A percentile compares a stretch with the other conserved stretches of the same genome.
Conservation (phyloP, 2,113 vertebrate species). For the Pteropus alecto region DNA sequence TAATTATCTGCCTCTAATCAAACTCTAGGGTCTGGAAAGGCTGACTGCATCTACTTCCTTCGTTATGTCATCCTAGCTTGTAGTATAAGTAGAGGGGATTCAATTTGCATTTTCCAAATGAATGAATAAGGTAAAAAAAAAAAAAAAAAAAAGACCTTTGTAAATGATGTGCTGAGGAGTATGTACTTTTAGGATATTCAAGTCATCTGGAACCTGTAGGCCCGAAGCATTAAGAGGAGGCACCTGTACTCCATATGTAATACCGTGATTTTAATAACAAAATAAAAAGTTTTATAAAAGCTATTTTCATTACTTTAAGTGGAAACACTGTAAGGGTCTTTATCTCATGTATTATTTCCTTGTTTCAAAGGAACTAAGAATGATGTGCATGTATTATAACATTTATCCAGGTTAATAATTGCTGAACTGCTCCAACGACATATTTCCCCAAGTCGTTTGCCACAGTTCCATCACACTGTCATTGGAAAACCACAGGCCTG, state of each 20-base stretch:
- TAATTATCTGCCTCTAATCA: not conserved
- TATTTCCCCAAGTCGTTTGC: slow-evolving; percentile 59
- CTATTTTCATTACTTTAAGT: not conserved
- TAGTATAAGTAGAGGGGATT: not conserved
- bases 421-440: not conserved
- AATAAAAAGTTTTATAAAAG: not conserved
- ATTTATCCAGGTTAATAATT: not conserved
- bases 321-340: not conserved
- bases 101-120: not conserved
- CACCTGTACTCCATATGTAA: not conserved
- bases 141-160: not conserved
- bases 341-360: not conserved
- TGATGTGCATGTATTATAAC: not conserved
- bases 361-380: not conserved
- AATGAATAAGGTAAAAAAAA: not conserved
- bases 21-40: not conserved
- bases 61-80: not conserved
- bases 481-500: slow-evolving; percentile 39
- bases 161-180: not conserved
- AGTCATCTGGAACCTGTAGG: no score
- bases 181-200: no score
- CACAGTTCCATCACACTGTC: slow-evolving; percentile 39
- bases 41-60: not conserved
- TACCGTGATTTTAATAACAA: not conserved
- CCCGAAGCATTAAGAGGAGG: no score